Evolutionary conservation across 2,888 invertebrate species (phyloP).

Genomic region (Timema podura): DNA sequence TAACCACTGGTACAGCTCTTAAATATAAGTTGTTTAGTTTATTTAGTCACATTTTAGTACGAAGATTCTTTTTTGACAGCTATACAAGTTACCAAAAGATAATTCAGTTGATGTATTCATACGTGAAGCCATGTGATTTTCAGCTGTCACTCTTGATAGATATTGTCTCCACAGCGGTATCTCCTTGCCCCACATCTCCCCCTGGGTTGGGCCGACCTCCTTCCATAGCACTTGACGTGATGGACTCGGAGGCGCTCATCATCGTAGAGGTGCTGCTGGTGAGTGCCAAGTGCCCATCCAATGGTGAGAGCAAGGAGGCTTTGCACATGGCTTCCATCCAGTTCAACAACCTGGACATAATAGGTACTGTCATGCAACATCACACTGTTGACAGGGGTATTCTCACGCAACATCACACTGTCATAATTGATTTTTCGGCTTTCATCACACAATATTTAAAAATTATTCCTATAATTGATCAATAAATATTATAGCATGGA

Average conservation of each 20-base stretch:
- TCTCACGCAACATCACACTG: no score
- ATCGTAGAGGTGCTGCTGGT: conserved; percentile 78
- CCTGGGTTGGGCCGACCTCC: conserved; percentile 18
- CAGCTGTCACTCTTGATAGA: no score
- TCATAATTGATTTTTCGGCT: no score
- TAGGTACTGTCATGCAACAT: conserved; percentile 53
- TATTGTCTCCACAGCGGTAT: conserved; percentile 24
- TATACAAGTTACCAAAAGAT: not conserved
- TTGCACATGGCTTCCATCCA: conserved; percentile 79
- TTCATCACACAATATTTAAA: no score
- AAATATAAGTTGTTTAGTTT: no score
- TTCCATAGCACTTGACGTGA: conserved; percentile 25
- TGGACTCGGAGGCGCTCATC: conserved; percentile 67
- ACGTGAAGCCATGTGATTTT: not conserved
- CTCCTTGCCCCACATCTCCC: conserved; percentile 24
- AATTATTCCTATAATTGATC: no score
- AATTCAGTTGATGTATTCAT: not conserved
- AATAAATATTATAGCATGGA: no score
- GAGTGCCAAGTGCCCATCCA: conserved; percentile 47
- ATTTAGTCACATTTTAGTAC: no score
- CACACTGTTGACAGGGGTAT: no score
- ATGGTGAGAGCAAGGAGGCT: conserved; percentile 48
- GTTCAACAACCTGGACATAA: conserved; percentile 92
- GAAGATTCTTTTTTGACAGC: no score
- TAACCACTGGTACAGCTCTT: no score